Conservation (phyloP, 1,140 invertebrate species). For the Colletes latitarsis region DNA sequence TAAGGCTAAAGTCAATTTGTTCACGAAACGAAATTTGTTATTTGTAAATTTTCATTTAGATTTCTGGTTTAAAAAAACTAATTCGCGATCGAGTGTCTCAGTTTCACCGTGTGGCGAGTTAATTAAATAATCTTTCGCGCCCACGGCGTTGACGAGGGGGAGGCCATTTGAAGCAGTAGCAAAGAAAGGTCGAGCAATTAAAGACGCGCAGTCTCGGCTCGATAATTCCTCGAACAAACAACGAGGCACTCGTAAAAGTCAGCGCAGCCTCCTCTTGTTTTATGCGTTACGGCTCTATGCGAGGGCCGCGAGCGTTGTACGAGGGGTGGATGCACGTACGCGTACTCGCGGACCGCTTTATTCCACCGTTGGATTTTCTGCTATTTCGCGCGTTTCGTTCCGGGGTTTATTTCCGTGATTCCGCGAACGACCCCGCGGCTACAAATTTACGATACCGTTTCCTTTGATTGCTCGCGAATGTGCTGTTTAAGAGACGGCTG, state of each 20-base stretch:
- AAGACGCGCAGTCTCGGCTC: conserved; percentile 11
- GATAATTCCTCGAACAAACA: conserved; percentile 66
- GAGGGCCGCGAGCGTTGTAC: conserved; percentile 24
- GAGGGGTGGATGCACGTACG: background rate
- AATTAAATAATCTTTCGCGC: conserved; percentile 15
- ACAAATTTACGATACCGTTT: conserved; percentile 15
- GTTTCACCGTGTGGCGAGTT: background rate
- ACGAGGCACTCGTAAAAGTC: conserved; percentile 66
- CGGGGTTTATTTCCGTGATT: background rate
- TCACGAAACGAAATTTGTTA: no score
- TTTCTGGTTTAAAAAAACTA: no score
- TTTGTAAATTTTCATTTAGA: no score
- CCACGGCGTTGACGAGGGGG: background rate
- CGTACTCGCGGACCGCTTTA: background rate
- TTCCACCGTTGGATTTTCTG: background rate
- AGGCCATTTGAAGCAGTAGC: background rate
- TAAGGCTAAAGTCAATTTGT: no score
- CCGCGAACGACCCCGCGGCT: background rate
- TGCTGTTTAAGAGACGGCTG: background rate
- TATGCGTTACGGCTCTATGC: conserved; percentile 67
- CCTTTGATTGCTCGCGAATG: background rate
- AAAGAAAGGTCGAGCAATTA: conserved; percentile 44
- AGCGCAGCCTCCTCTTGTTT: conserved; percentile 54
- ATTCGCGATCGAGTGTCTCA: background rate
- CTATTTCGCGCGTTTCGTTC: background rate